A percentile compares a stretch with the other conserved stretches of the same genome.
phyloP scores from a whole-genome alignment of 2,797 vertebrate genomes.

The Pampus argenteus region DNA sequence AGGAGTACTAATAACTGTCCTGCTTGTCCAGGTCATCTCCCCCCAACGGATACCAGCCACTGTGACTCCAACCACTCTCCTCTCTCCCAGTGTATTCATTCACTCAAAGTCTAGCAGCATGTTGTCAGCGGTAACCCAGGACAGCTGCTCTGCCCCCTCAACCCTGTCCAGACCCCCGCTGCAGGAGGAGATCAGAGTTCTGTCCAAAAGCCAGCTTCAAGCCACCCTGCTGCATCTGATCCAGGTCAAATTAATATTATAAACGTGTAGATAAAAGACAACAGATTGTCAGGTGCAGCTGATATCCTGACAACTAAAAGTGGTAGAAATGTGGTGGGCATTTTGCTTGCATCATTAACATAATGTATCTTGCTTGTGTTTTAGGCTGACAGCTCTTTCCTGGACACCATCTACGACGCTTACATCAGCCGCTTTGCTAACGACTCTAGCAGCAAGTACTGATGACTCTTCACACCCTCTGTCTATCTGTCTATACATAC shows the following conservation, averaged over 20 bases:
- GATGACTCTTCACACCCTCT: constrained; percentile 53
- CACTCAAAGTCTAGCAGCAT: constrained; percentile 75
- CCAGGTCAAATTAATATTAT: constrained; percentile 81
- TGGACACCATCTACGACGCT: constrained; percentile 93
- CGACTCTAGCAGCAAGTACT: constrained; percentile 77
- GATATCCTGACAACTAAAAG: no score
- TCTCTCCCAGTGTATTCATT: constrained; percentile 91
- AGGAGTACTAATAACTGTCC: neutral
- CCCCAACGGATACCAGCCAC: constrained; percentile 86
- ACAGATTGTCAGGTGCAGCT: no score
- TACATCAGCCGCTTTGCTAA: constrained; percentile 88
- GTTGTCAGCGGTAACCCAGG: constrained; percentile 37
- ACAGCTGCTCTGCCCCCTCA: constrained; percentile 38
- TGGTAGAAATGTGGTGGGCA: neutral
- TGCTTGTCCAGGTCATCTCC: constrained; percentile 85
- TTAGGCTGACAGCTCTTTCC: constrained; percentile 93
- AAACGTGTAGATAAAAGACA: neutral
- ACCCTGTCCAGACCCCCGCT: constrained; percentile 54
- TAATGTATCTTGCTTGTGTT: constrained; percentile 56
- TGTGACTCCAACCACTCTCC: constrained; percentile 85
- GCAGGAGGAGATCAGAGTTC: constrained; percentile 72
- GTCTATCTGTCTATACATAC: constrained; percentile 26
- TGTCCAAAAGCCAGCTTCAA: constrained; percentile 90
- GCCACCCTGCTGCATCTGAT: constrained; percentile 90
- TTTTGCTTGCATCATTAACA: neutral